Evolutionary conservation across 2,113 vertebrate species (phyloP), one percentile per base, ranked within the genome.

Genomic region (Chrysochloris asiatica): DNA sequence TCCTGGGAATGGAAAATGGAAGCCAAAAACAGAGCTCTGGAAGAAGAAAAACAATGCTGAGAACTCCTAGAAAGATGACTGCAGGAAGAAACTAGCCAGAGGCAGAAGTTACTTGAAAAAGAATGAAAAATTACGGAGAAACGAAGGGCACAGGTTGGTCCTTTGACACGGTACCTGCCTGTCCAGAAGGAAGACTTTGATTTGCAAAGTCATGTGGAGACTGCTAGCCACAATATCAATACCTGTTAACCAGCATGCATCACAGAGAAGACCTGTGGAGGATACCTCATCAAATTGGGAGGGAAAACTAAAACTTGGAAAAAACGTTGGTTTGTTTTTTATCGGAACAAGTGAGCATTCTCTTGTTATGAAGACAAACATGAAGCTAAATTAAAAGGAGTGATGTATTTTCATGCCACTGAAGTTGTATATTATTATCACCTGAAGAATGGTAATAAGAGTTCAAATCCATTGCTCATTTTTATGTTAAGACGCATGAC

Each of bases 321-420:
- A 94, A 99, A 99, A 90, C 98, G 99, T 45, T 99, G 99, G 99
- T 99, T 99, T 95, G 99, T 99, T 92, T 99, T 99, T 90, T 99
- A 99, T 96, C 98, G 99, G 89, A 99, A 99, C 96, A 99, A 99
- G 93, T 97, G 99, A 94, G 99, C 99, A 0, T 98, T 99, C 94
- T 98, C 98, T 52, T 99, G 99, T 52, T 99, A 99, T 80, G 98
- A 99, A 97, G 99, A 99, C 96, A 99, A 99, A 96, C 99, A 99
- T 0, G 99, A 99, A 97, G 98, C 99, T 94, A 99, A 99, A 98
- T 98, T 99, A 98, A 99, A 99, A 98, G 99, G 99, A 89, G 98
- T 99, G 93, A 99, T 99, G 97, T 99, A 99, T 97, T 99, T 99
- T 97, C 99, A 99, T 97, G 99, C 99, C 95, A 99, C 99, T 95